These are phyloP conservation scores for Rhyacichthys aspro DNA, from an alignment of 2,797 vertebrate species.

Conservation along the genomic window DNA sequence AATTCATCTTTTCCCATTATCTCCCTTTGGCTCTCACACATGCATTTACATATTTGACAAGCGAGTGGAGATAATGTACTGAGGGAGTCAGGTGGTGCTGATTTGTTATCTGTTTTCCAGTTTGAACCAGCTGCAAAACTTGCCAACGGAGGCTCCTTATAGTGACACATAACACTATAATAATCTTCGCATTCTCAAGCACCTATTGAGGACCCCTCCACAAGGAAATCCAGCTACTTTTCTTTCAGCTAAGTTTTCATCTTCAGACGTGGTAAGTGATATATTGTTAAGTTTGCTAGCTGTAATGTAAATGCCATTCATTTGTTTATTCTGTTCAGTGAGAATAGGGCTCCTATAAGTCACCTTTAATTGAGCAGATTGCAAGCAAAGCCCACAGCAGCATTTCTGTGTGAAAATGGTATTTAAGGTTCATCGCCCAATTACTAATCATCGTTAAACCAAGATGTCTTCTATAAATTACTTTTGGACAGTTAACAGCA, in stretches of 20 bases:
- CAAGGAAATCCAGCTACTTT: too few relatives aligned
- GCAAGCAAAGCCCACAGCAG: background rate
- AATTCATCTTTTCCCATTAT: conserved; percentile 2
- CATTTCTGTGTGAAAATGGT: conserved; percentile 1
- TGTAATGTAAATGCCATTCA: background rate
- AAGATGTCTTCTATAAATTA: background rate
- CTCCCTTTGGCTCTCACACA: background rate
- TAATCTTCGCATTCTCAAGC: too few relatives aligned
- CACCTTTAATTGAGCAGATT: conserved; percentile 6
- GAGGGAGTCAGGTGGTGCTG: conserved; percentile 24
- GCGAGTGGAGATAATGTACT: conserved; percentile 22
- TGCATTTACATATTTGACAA: conserved; percentile 37
- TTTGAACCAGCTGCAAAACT: conserved; percentile 2
- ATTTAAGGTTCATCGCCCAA: conserved; percentile 1
- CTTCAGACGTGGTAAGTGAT: too few relatives aligned
- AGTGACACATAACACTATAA: too few relatives aligned
- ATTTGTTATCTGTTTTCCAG: conserved; percentile 27
- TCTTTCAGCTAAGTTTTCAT: background rate
- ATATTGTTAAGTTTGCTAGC: too few relatives aligned
- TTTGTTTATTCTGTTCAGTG: background rate
- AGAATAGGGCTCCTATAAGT: background rate
- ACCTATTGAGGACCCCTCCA: too few relatives aligned
- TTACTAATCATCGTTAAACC: conserved; percentile 2
- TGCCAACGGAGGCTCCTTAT: background rate
- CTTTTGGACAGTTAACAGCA: background rate